Conservation (phyloP, 2,113 vertebrate species). For the Rafetus swinhoei region DNA sequence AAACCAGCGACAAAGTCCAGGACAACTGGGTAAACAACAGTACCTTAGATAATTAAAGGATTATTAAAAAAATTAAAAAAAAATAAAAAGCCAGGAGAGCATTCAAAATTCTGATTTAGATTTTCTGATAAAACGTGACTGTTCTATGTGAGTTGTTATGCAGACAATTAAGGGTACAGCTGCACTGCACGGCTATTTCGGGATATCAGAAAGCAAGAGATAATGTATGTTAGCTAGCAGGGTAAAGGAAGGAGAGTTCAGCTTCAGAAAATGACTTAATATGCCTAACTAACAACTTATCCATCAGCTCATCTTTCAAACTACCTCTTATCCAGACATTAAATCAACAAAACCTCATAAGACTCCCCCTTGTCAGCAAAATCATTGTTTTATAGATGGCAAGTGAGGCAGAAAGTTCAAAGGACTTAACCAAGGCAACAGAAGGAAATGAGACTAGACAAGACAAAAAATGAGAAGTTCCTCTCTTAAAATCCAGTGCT, state of each 20-base stretch:
- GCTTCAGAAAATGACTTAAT: not conserved
- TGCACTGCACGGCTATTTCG: not conserved
- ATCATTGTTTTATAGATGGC: not conserved
- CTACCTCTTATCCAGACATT: not conserved
- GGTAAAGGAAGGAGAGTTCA: not conserved
- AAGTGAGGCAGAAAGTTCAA: not conserved
- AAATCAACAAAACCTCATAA: not conserved
- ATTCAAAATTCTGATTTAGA: not conserved
- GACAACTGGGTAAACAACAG: not conserved
- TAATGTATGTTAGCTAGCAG: not conserved
- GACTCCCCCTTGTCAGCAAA: not conserved
- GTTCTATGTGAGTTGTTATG: not conserved
- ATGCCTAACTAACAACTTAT: not conserved
- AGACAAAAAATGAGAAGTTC: not conserved
- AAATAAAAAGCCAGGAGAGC: not conserved
- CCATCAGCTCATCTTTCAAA: not conserved
- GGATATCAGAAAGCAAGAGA: not conserved
- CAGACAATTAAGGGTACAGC: not conserved
- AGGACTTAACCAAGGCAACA: not conserved
- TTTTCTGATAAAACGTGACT: not conserved
- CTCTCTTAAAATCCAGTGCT: not conserved
- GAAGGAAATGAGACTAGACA: not conserved
- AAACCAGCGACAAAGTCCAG: not conserved
- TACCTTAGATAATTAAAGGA: not conserved
- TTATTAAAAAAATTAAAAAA: too few species aligned